phyloP scores from a whole-genome alignment of 1,140 invertebrate species.

The Drosophila nannoptera region DNA sequence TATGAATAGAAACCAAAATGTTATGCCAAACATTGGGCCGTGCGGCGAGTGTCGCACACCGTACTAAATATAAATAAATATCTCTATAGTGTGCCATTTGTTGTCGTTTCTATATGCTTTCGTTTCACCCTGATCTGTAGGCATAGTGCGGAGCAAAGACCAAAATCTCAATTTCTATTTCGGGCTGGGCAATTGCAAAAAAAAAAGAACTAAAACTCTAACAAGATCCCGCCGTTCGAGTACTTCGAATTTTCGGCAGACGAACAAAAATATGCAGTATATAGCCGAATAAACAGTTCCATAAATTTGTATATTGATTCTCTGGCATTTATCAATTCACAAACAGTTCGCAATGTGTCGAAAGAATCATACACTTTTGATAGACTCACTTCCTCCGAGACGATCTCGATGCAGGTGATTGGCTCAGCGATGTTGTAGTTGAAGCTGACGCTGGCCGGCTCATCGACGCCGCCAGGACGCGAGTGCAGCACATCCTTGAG shows the following conservation, averaged over 20 bases:
- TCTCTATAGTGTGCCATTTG: slow-evolving; percentile 38
- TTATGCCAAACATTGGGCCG: slow-evolving; percentile 24
- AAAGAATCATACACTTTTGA: not conserved
- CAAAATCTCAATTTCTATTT: slow-evolving; percentile 54
- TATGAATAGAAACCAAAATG: slow-evolving; percentile 26
- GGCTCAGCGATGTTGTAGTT: slow-evolving; percentile 64
- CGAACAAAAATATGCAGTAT: too few relatives aligned
- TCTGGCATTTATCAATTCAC: too few relatives aligned
- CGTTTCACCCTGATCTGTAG: slow-evolving; percentile 12
- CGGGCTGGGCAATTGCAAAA: slow-evolving; percentile 53
- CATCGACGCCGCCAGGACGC: slow-evolving; percentile 38
- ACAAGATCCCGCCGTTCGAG: too few relatives aligned
- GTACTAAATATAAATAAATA: slow-evolving; percentile 56
- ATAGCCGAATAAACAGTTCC: too few relatives aligned
- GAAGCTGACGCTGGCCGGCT: slow-evolving; percentile 56
- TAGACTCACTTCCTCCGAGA: slow-evolving; percentile 69
- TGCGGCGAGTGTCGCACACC: slow-evolving; percentile 16
- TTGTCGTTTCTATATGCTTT: slow-evolving; percentile 19
- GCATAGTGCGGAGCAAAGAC: slow-evolving; percentile 55
- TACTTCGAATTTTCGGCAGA: too few relatives aligned
- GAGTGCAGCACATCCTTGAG: slow-evolving; percentile 65
- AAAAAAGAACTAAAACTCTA: slow-evolving; percentile 4
- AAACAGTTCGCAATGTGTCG: too few relatives aligned
- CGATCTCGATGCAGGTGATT: slow-evolving; percentile 67
- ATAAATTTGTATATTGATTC: too few relatives aligned